A percentile compares a stretch with the other conserved stretches of the same genome.
Conservation (phyloP, 2,888 invertebrate genomes). For the Xestia rhomboidea region DNA sequence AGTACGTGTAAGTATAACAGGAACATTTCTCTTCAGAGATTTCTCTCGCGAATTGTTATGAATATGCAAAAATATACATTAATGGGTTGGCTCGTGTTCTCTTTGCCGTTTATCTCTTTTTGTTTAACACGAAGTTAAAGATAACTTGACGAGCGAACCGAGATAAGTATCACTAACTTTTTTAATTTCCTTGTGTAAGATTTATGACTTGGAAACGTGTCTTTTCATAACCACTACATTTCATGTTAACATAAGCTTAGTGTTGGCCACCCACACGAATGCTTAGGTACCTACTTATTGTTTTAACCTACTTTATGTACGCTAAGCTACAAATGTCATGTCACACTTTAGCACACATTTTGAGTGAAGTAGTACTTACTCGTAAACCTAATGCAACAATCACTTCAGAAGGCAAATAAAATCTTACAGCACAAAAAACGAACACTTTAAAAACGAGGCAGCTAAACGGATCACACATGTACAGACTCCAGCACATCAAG, state of each 20-base stretch:
- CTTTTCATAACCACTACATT: constrained; percentile 8
- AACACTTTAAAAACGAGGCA: constrained; percentile 23
- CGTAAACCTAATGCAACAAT: constrained; percentile 4
- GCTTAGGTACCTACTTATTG: background rate
- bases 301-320: background rate
- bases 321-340: constrained; percentile 9
- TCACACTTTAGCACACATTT: constrained; percentile 1
- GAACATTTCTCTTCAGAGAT: constrained; percentile 62
- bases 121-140: constrained; percentile 65
- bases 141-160: constrained; percentile 47
- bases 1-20: constrained; percentile 39
- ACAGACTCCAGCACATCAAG: too few relatives aligned
- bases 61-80: constrained; percentile 69
- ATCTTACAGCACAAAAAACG: constrained; percentile 23
- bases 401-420: constrained; percentile 11
- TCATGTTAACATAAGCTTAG: background rate
- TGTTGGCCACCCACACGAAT: background rate
- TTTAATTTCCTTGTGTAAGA: constrained; percentile 52
- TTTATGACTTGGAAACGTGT: constrained; percentile 41
- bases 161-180: constrained; percentile 60
- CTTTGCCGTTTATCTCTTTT: constrained; percentile 59
- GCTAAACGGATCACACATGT: constrained; percentile 22
- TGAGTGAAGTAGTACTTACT: background rate
- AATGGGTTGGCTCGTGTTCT: constrained; percentile 58
- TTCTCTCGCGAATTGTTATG: constrained; percentile 64